A percentile compares a stretch with the other conserved stretches of the same genome.
These are phyloP conservation scores for Linnaemya tessellans DNA, from an alignment of 2,888 invertebrate species.

Conservation along the genomic window DNA sequence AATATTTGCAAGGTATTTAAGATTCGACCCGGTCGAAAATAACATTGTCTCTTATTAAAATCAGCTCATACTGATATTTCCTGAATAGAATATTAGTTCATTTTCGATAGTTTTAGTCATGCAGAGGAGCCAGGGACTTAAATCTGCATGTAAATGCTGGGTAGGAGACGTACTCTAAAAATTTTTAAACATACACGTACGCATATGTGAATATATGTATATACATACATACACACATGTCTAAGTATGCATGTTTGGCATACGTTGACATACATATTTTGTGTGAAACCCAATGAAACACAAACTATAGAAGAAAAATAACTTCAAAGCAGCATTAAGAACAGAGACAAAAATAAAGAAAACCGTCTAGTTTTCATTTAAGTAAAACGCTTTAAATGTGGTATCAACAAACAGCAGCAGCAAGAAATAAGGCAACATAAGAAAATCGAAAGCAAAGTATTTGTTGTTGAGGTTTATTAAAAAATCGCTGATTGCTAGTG, in stretches of 20 bases:
- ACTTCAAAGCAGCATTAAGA: constrained; percentile 9
- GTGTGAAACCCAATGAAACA: constrained; percentile 27
- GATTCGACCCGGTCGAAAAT: too few species aligned
- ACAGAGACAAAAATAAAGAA: constrained; percentile 29
- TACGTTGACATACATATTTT: constrained; percentile 67
- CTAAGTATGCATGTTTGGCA: constrained; percentile 39
- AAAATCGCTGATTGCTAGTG: constrained; percentile 21
- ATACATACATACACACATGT: not conserved
- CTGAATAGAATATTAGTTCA: too few species aligned
- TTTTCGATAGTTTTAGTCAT: too few species aligned
- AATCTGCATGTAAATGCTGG: too few species aligned
- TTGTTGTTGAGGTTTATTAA: constrained; percentile 7
- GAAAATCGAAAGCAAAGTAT: constrained; percentile 22
- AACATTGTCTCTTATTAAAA: too few species aligned
- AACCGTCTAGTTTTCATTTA: constrained; percentile 27
- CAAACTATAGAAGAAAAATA: constrained; percentile 33
- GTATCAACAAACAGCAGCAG: not conserved
- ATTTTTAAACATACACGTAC: too few species aligned
- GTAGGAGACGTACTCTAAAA: too few species aligned
- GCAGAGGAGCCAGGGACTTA: too few species aligned
- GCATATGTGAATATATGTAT: not conserved
- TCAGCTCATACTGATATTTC: too few species aligned
- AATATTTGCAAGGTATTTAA: too few species aligned
- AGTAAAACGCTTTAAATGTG: constrained; percentile 38
- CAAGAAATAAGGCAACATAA: constrained; percentile 16